These are phyloP conservation scores for Huso huso DNA, from an alignment of 2,797 vertebrate species.

Conservation along the genomic window DNA sequence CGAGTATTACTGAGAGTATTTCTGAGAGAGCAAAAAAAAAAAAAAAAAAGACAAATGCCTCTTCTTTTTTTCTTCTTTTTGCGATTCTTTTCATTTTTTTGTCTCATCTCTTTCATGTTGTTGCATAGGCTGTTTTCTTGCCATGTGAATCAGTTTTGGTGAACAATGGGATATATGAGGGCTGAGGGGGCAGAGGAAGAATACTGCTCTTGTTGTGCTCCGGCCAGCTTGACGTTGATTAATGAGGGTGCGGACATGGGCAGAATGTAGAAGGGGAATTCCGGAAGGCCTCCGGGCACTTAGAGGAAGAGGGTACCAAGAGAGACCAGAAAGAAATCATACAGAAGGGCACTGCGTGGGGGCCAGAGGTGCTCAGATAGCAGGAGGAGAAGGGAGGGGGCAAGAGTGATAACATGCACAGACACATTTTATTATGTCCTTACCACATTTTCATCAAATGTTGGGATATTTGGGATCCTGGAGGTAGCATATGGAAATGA, in stretches of 20 bases:
- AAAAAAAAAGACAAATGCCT: slow-evolving; percentile 63
- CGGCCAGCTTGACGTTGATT: slow-evolving; percentile 91
- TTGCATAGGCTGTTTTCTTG: slow-evolving; percentile 66
- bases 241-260: slow-evolving; percentile 87
- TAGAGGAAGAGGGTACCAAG: slow-evolving; percentile 51
- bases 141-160: slow-evolving; percentile 78
- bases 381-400: background rate
- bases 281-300: slow-evolving; percentile 65
- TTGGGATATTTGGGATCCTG: no score
- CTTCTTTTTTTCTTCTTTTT: slow-evolving; percentile 56
- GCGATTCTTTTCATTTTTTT: slow-evolving; percentile 67
- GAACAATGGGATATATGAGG: slow-evolving; percentile 91
- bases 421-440: slow-evolving; percentile 1
- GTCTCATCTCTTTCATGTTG: slow-evolving; percentile 86
- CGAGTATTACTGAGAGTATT: slow-evolving; percentile 65
- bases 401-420: background rate
- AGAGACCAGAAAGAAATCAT: slow-evolving; percentile 25
- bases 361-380: background rate
- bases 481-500: no score
- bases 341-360: background rate
- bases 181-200: slow-evolving; percentile 74
- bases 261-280: slow-evolving; percentile 70
- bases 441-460: no score
- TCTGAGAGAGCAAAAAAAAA: slow-evolving; percentile 47
- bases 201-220: slow-evolving; percentile 88